A percentile compares a stretch with the other conserved stretches of the same genome.
phyloP scores from a whole-genome alignment of 2,113 vertebrate genomes.

The Halichoerus grypus region DNA sequence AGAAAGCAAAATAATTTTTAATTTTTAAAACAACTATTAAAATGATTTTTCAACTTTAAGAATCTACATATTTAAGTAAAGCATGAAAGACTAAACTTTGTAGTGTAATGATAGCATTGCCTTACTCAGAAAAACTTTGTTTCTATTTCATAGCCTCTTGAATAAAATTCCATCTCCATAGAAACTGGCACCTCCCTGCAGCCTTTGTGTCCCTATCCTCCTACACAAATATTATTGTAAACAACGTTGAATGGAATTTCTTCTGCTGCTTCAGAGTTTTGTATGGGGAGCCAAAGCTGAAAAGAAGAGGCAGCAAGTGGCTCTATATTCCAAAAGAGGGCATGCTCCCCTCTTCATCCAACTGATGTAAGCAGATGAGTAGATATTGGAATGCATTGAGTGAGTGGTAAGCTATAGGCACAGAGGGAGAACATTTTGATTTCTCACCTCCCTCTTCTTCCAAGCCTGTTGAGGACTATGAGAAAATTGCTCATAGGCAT shows the following conservation, averaged over 20 bases:
- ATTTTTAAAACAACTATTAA: neutral
- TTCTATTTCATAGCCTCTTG: neutral
- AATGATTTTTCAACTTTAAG: conserved; percentile 4
- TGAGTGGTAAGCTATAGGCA: neutral
- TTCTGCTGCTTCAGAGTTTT: conserved; percentile 31
- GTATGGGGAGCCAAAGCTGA: neutral
- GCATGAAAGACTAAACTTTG: neutral
- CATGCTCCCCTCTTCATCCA: accelerated
- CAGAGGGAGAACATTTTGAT: neutral
- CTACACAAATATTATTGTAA: conserved; percentile 38
- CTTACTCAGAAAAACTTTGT: neutral
- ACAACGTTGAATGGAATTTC: neutral
- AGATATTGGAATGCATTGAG: neutral
- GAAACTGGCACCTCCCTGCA: neutral
- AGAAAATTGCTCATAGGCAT: neutral
- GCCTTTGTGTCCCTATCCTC: neutral
- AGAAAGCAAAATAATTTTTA: neutral
- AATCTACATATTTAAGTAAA: neutral
- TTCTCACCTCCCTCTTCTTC: neutral
- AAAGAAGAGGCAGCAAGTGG: neutral
- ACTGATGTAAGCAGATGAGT: neutral
- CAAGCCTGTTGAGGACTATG: neutral
- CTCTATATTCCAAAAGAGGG: neutral
- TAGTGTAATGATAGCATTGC: neutral
- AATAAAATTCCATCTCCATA: neutral